These are phyloP conservation scores for Dromiciops gliroides DNA, from an alignment of 2,113 vertebrate genomes.

Conservation along the genomic window DNA sequence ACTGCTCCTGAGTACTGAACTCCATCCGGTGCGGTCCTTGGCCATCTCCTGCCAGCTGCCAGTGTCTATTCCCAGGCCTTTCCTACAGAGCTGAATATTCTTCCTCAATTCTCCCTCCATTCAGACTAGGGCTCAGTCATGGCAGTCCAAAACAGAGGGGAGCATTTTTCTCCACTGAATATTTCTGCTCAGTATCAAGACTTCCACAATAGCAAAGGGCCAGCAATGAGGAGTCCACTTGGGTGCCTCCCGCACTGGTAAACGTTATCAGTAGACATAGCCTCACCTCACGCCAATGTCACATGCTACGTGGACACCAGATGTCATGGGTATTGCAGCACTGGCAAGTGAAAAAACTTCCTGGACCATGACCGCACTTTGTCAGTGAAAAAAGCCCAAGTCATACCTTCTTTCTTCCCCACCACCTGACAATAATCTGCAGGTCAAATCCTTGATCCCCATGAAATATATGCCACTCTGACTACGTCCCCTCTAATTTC, in stretches of 20 bases:
- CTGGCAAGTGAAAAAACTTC: not conserved
- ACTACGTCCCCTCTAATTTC: conserved; percentile 18
- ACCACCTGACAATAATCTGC: not conserved
- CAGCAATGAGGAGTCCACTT: not conserved
- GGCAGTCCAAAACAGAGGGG: not conserved
- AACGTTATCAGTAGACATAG: not conserved
- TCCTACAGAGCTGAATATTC: not conserved
- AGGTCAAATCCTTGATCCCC: not conserved
- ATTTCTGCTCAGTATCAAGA: not conserved
- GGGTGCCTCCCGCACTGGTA: not conserved
- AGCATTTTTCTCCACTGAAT: not conserved
- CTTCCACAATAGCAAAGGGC: not conserved
- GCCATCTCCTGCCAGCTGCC: no score
- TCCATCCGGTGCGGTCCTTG: no score
- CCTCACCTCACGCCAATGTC: not conserved
- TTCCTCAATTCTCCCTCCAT: not conserved
- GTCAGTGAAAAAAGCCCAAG: not conserved
- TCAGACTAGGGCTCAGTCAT: not conserved
- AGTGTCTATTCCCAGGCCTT: no score
- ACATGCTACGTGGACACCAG: not conserved
- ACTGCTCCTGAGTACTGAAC: no score
- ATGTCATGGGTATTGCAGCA: not conserved
- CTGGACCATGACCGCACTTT: not conserved
- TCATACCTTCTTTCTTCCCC: not conserved
- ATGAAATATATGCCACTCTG: not conserved